Evolutionary conservation across 2,113 vertebrate species (phyloP), one percentile per base, ranked within the genome.

Genomic region (Struthio camelus): DNA sequence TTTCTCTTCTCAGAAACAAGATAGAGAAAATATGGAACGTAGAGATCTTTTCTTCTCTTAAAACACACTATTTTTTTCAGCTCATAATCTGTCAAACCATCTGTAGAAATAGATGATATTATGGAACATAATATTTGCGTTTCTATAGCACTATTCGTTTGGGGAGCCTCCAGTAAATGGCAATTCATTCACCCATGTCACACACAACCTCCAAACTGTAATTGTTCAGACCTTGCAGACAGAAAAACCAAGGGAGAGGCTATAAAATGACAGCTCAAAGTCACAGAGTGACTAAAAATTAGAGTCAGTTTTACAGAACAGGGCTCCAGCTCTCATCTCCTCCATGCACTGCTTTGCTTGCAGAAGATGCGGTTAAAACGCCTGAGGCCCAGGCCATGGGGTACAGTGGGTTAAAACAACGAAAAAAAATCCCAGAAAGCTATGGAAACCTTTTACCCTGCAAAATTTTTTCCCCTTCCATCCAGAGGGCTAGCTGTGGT

Each of bases 401-500:
- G 53, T 56, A 56, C 27, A 17, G 72, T 4, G 19, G 30, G 42
- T n/a, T 56, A 27, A 67, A 83, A 30, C 40, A 62, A 56, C 0
- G 13, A 12, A 3, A 10, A 42, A 36, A 89, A 40, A 22, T 3
- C 6, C 6, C 86, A 58, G 50, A 16, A 11, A 28, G 32, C 22
- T 59, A 17, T 53, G 24, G 30, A 66, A 7, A 24, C 10, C 46
- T 58, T 51, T 42, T 6, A 1, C 22, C 40, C 5, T 50, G 6
- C 27, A 4, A 6, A 10, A 1, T 73, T 48, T 18, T 10, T n/a
- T 14, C 14, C 16, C 67, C 44, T 50, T 6, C 10, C 51, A 11
- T 9, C 14, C 3, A 1, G 5, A 1, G 0, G 0, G 2, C 58
- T 32, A 25, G 27, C 2, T 6, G 56, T 17, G 44, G 25, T 7